A percentile compares a stretch with the other conserved stretches of the same genome.
Conservation (phyloP, 2,888 invertebrate species). For the Chloromyia formosa region DNA sequence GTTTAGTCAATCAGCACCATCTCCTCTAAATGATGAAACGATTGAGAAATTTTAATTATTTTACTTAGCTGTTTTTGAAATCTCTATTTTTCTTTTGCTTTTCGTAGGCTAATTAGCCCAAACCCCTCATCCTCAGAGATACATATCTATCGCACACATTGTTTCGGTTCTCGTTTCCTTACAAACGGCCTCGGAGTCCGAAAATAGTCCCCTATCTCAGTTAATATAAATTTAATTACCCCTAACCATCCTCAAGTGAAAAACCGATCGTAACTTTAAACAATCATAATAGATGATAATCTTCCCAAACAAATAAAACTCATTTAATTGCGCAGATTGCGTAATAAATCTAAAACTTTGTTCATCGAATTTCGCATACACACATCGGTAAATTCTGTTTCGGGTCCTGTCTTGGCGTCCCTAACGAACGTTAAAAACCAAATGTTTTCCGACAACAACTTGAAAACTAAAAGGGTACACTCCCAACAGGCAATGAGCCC, state of each 20-base stretch:
- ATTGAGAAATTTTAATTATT: too few relatives aligned
- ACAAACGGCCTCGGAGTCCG: too few relatives aligned
- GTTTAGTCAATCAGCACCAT: too few relatives aligned
- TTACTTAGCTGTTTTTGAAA: too few relatives aligned
- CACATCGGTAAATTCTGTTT: too few relatives aligned
- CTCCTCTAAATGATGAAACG: too few relatives aligned
- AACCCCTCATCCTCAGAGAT: too few relatives aligned
- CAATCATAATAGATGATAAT: conserved; percentile 23
- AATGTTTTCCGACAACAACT: conserved; percentile 16
- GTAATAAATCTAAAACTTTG: conserved; percentile 12
- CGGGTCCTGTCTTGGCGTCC: not conserved
- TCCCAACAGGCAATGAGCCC: not conserved
- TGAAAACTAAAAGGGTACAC: conserved; percentile 10
- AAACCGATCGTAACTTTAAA: not conserved
- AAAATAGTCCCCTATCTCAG: too few relatives aligned
- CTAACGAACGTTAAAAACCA: conserved; percentile 5
- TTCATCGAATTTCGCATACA: not conserved
- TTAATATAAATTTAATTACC: conserved; percentile 12
- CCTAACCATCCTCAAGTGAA: not conserved
- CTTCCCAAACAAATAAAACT: not conserved
- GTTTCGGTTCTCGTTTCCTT: too few relatives aligned
- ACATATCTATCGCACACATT: too few relatives aligned
- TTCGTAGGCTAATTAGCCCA: too few relatives aligned
- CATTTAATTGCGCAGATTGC: conserved; percentile 6
- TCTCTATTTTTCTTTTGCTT: too few relatives aligned